Percentiles rank a stretch among this genome's conserved stretches.
These are phyloP conservation scores for Benthosema pterotum DNA, from an alignment of 2,797 vertebrate species.

Conservation along the genomic window DNA sequence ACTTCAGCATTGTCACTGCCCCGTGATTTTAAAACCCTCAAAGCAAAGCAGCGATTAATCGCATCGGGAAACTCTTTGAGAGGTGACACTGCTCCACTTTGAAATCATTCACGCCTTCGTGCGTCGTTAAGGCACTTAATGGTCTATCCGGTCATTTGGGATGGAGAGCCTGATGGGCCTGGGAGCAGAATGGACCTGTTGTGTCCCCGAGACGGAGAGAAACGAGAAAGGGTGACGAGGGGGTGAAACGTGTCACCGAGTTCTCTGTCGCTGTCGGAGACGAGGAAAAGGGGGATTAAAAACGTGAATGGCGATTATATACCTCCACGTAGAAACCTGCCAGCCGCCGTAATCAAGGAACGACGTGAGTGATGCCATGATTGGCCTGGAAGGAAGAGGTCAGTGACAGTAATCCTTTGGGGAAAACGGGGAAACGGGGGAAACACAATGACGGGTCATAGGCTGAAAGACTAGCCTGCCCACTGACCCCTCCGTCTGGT, in stretches of 20 bases:
- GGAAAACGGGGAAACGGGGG: slow-evolving; percentile 74
- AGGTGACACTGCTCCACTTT: slow-evolving; percentile 65
- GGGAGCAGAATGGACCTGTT: slow-evolving; percentile 62
- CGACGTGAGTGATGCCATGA: slow-evolving; percentile 73
- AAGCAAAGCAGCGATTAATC: slow-evolving; percentile 60
- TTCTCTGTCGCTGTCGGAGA: slow-evolving; percentile 38
- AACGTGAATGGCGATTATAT: slow-evolving; percentile 60
- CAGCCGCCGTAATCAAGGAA: slow-evolving; percentile 70
- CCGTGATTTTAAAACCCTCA: slow-evolving; percentile 48
- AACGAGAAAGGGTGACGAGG: slow-evolving; percentile 48
- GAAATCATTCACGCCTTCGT: slow-evolving; percentile 62
- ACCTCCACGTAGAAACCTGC: slow-evolving; percentile 66
- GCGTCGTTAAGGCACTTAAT: slow-evolving; percentile 65
- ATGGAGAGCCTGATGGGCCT: slow-evolving; percentile 29
- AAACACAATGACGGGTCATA: slow-evolving; percentile 65
- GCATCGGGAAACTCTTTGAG: slow-evolving; percentile 38
- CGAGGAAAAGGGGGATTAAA: slow-evolving; percentile 68
- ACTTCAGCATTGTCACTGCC: slow-evolving; percentile 51
- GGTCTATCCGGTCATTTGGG: slow-evolving; percentile 43
- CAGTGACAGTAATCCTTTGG: slow-evolving; percentile 73
- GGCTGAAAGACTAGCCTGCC: slow-evolving; percentile 49
- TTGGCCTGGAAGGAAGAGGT: slow-evolving; percentile 61
- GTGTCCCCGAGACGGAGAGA: slow-evolving; percentile 51
- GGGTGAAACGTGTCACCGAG: slow-evolving; percentile 53
- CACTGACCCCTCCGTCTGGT: slow-evolving; percentile 47